phyloP scores from a whole-genome alignment of 2,888 invertebrate species.

The Bhutanitis thaidina region DNA sequence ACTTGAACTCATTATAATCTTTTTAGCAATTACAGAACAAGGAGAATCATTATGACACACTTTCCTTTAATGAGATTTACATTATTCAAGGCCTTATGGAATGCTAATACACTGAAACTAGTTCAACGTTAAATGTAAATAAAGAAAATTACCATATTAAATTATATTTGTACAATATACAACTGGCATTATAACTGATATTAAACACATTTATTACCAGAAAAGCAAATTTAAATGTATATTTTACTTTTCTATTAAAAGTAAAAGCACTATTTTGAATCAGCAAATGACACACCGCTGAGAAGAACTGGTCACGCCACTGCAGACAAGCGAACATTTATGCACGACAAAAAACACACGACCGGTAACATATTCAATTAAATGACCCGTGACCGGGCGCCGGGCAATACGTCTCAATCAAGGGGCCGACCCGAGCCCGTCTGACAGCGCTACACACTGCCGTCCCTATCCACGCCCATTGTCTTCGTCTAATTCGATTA shows the following conservation, averaged over 20 bases:
- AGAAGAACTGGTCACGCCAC: neutral
- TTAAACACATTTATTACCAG: too few relatives aligned
- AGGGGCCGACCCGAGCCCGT: slow-evolving; percentile 36
- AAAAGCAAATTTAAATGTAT: too few relatives aligned
- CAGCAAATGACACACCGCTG: neutral
- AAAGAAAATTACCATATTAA: too few relatives aligned
- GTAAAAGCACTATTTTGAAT: neutral
- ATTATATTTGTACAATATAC: too few relatives aligned
- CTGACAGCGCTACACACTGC: slow-evolving; percentile 55
- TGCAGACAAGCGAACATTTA: neutral
- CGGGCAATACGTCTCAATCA: slow-evolving; percentile 49
- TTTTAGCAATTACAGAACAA: neutral
- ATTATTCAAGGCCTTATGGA: neutral
- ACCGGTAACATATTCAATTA: slow-evolving; percentile 10
- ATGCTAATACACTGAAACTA: neutral
- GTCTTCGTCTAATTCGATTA: slow-evolving; percentile 65
- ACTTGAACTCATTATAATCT: slow-evolving; percentile 3
- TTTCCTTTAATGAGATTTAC: neutral
- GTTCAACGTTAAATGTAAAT: too few relatives aligned
- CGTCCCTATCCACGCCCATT: slow-evolving; percentile 36
- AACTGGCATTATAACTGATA: too few relatives aligned
- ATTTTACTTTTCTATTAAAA: neutral
- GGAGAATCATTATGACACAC: neutral
- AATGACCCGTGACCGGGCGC: slow-evolving; percentile 30
- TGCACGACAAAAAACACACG: neutral